Evolutionary conservation across 2,888 invertebrate species (phyloP), one percentile per base, ranked within the genome.

Genomic region (Pemphredon lugubris): DNA sequence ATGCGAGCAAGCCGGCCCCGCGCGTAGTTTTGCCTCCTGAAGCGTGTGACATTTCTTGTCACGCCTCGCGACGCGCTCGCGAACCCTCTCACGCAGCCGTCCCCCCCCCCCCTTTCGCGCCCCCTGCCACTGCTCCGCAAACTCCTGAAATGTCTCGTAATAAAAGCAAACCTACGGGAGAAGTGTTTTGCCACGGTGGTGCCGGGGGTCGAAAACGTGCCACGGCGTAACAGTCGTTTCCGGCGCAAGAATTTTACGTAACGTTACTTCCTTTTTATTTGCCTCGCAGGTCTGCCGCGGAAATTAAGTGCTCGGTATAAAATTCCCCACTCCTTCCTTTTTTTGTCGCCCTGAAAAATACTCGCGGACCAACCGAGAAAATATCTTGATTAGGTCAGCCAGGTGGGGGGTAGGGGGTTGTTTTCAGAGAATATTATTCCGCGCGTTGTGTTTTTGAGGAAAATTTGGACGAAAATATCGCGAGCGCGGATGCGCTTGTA

Each of bases 41-140:
- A 85, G 79, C 83, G 82, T 82, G 85, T 86, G 86, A 87, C 84
- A 86, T 87, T 87, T 87, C 88, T 86, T 83, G 87, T 86, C 86
- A 83, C 84, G 83, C 82, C 71, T 75, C 73, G 74, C 79, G 83
- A 83, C 84, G 77, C 83, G 77, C 73, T 75, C 73, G 76, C 64
- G 76, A 69, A 76, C 69, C 77, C 66, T 61, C 69, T 66, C 61
- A 47, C 67, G 68, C 54, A 48, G 69, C 55, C 51, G 61, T 65
- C 45, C 70, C 66, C 72, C 73, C 58, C 61, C 55, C 59, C 40
- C 30, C 44, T 63, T 51, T 45, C 61, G 45, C 54, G 40, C 45
- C 37, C 30, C 30, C 73, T 60, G 72, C 70, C 75, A 53, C 45
- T 23, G 66, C 63, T 70, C 55, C 39, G 61, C 57, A 48, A 69